Evolutionary conservation across 2,113 vertebrate genomes (phyloP), one percentile per base, ranked within the genome.

Genomic region (Pagrus major): DNA sequence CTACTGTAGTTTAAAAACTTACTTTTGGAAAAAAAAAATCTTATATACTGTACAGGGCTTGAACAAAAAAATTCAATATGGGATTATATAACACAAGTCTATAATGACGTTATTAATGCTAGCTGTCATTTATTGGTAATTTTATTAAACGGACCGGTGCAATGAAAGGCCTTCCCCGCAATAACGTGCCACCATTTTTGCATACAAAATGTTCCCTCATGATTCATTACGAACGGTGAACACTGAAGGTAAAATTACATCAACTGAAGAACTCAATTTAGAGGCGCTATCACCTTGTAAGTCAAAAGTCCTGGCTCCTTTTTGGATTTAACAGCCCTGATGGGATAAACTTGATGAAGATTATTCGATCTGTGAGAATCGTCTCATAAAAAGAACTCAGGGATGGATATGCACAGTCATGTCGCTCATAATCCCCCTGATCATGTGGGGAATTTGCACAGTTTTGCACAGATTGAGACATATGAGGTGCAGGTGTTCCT

Each of bases 351-450:
- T n/a, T 44, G 44, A 67, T 66, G 10, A 69, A 25, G 29, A 31
- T 72, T 35, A 46, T 46, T n/a, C 61, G 65, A 77, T 54, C 42
- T 18, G 51, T 8, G 58, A 46, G 35, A 35, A 33, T 14, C 9
- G 5, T 68, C 10, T 42, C 8, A 51, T 27, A 6, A 39, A 55
- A 75, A 11, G 6, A 51, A 23, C 16, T 60, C 16, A n/a, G n/a
- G n/a, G 2, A 4, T 0, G 9, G 60, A 66, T 51, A 16, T 11
- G 51, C 44, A 21, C 35, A 18, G 5, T 6, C 64, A 63, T 29
- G 6, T 54, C 7, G 14, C 54, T 54, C 68, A 23, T 37, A 77
- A 60, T 78, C 60, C 51, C 29, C 58, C 46, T n/a, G n/a, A 52
- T 77, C 54, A 46, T 44, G 60, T 52, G 42, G 12, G 25, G 21